phyloP scores from a whole-genome alignment of 2,888 invertebrate species.

The Cinara cedri region DNA sequence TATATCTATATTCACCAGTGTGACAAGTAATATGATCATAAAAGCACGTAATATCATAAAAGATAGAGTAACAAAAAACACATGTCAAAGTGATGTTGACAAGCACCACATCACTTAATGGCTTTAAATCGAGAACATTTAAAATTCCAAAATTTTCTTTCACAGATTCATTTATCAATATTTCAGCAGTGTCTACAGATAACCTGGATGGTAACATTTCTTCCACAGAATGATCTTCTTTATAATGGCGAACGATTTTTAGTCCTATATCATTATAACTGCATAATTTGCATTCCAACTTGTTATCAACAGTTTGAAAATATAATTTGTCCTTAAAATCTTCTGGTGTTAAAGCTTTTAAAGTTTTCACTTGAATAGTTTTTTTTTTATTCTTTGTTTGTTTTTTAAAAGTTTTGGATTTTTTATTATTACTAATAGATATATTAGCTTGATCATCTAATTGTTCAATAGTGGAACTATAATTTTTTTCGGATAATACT shows the following conservation, averaged over 20 bases:
- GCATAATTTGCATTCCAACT: constrained; percentile 50
- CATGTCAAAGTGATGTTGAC: constrained; percentile 41
- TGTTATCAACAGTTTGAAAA: constrained; percentile 16
- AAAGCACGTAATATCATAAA: constrained; percentile 63
- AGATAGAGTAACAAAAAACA: constrained; percentile 57
- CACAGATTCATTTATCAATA: constrained; percentile 30
- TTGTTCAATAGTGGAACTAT: not conserved
- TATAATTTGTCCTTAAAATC: constrained; percentile 39
- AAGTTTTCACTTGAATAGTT: not conserved
- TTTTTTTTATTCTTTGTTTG: not conserved
- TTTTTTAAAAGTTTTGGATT: not conserved
- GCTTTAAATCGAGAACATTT: not conserved
- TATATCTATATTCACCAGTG: constrained; percentile 77
- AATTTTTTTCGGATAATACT: not conserved
- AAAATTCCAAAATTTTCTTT: constrained; percentile 1
- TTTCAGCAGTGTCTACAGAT: constrained; percentile 8
- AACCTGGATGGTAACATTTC: constrained; percentile 46
- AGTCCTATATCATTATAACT: not conserved
- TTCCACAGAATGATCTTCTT: constrained; percentile 1
- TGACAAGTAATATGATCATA: constrained; percentile 78
- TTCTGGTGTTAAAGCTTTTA: not conserved
- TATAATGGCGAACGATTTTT: constrained; percentile 42
- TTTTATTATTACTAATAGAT: not conserved
- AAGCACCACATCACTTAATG: not conserved
- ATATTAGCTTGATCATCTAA: not conserved